Base-by-base conservation (phyloP, 2,888 invertebrate species). In the Atherix ibis region DNA sequence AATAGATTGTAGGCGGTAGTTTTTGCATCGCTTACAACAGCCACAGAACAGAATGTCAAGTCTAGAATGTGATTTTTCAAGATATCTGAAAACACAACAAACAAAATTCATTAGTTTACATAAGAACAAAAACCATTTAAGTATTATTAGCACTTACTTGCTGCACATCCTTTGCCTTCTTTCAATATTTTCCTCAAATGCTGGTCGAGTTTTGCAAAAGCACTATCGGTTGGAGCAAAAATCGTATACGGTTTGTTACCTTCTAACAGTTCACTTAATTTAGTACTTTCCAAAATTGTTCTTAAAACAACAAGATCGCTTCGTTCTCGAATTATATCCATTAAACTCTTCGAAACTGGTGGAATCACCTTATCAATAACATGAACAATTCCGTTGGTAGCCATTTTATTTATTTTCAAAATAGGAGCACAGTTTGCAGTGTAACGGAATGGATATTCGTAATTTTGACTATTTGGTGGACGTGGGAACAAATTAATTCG, bases 401-500 rank as follows among this genome's bases (percentile, higher is more conserved):
- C 71, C 34, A 70, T 56, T 45, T 71, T 68, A 52, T 80, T 74
- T 18, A 66, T 56, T 38, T 68, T 68, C 22, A 61, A 63, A 19
- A 81, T 56, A 31, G 67, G 66, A 14, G 70, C 70, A 53, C 81
- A 81, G 52, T 81, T 80, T 8, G 73, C 76, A 5, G 78, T 76
- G 41, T 51, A 60, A 8, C 55, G 51, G 34, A 48, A 54, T 3
- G 52, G 53, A 5, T 49, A 47, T 9, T 49, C 46, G 3, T 54
- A 54, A 30, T 53, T 37, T 33, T 53, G 51, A 37, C 53, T 56
- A 40, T 48, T 50, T 32, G 44, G 42, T 27, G 41, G 43, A 17
- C 34, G 36, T 16, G 44, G 46, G 39, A 43, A 47, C 9, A 47
- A 33, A 35, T 62, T 62, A 29, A 62, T 56, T 38, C 62, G 57